Evolutionary conservation across 1,140 invertebrate genomes (phyloP).

Genomic region (Drosophila kanapiae): DNA sequence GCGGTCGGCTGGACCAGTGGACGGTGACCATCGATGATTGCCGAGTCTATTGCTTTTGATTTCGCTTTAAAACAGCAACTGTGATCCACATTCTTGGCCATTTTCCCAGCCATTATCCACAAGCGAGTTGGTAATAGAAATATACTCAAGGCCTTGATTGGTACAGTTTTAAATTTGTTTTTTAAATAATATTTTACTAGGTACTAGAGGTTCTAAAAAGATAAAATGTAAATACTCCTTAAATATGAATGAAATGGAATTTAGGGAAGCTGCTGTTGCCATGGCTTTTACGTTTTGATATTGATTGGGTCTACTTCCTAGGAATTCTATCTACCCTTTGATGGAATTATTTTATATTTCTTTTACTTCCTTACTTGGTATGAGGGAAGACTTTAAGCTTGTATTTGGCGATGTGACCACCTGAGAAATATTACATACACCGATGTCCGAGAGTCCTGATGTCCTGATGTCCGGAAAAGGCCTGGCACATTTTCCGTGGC

Average conservation of each 20-base stretch:
- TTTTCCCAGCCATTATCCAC: not conserved
- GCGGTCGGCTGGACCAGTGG: constrained; percentile 64
- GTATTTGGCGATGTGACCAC: not conserved
- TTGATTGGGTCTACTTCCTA: too few relatives aligned
- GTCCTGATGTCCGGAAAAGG: not conserved
- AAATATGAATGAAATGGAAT: too few relatives aligned
- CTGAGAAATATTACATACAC: not conserved
- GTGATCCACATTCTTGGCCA: not conserved
- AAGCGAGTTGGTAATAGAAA: constrained; percentile 12
- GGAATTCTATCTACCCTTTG: too few relatives aligned
- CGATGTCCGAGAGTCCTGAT: not conserved
- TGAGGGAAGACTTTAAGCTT: too few relatives aligned
- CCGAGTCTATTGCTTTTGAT: constrained; percentile 69
- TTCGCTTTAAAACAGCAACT: constrained; percentile 35
- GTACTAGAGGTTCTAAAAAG: too few relatives aligned
- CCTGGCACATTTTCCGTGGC: constrained; percentile 18
- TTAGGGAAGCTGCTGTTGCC: too few relatives aligned
- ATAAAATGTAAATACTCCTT: too few relatives aligned
- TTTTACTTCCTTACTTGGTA: too few relatives aligned
- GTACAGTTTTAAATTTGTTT: not conserved
- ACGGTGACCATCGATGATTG: constrained; percentile 61
- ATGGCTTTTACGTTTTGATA: too few relatives aligned
- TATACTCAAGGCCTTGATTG: too few relatives aligned
- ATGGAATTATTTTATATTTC: too few relatives aligned
- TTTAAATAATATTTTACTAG: too few relatives aligned